phyloP scores from a whole-genome alignment of 2,113 vertebrate species.

The Coptodon rendalli region DNA sequence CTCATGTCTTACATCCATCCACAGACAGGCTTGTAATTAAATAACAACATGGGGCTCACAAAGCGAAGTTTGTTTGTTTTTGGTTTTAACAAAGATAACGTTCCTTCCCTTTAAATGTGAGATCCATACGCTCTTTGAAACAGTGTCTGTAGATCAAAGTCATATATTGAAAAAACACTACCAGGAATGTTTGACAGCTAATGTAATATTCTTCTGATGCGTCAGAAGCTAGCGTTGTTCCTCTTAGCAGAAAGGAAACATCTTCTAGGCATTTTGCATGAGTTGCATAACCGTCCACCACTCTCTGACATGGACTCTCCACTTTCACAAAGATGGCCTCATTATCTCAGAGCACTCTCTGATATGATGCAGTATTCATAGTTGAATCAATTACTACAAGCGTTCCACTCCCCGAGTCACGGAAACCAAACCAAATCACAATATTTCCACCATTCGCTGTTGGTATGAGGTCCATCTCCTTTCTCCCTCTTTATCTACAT shows the following conservation, averaged over 20 bases:
- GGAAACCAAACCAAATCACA: neutral
- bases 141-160: neutral
- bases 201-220: neutral
- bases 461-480: neutral
- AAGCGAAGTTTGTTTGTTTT: neutral
- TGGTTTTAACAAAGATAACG: neutral
- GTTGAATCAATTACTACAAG: neutral
- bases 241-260: neutral
- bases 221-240: neutral
- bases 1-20: neutral
- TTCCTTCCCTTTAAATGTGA: neutral
- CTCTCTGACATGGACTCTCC: neutral
- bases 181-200: neutral
- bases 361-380: neutral
- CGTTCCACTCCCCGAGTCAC: neutral
- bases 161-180: neutral
- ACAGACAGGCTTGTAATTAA: neutral
- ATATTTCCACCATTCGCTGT: neutral
- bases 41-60: neutral
- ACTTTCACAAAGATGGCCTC: neutral
- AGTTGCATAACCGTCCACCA: neutral
- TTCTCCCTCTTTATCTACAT: neutral
- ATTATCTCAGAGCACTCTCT: neutral
- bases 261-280: neutral
- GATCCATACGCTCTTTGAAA: neutral